Evolutionary conservation across 2,797 vertebrate species (phyloP).

Genomic region (Sciurus vulgaris): DNA sequence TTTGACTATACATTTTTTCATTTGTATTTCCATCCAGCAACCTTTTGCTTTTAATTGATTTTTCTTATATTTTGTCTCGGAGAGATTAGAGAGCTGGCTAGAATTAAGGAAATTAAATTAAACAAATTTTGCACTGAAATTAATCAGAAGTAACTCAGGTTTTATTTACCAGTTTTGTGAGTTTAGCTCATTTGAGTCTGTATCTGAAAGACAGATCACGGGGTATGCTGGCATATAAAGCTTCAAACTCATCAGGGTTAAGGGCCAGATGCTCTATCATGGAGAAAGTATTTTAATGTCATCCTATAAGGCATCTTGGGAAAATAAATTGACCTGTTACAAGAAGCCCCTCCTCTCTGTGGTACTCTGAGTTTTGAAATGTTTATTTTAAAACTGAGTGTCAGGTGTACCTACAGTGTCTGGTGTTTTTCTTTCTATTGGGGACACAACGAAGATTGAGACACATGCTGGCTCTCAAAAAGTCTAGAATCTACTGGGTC

Average conservation of each 20-base stretch:
- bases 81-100: conserved; percentile 11
- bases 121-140: conserved; percentile 57
- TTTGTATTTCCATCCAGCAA: neutral
- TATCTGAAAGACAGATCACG: neutral
- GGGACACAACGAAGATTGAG: neutral
- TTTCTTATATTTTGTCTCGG: conserved; percentile 11
- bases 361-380: neutral
- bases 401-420: neutral
- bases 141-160: conserved; percentile 17
- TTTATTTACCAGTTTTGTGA: conserved; percentile 25
- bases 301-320: neutral
- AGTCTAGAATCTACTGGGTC: neutral
- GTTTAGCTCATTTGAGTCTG: neutral
- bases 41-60: neutral
- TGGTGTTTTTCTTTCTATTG: neutral
- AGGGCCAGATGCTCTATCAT: neutral
- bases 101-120: conserved; percentile 19
- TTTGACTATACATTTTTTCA: neutral
- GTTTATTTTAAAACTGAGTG: neutral
- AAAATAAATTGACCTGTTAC: neutral
- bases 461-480: neutral
- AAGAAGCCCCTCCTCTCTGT: neutral
- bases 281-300: neutral
- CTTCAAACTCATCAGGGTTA: neutral
- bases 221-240: neutral